These are phyloP conservation scores for Montipora capricornis DNA, from an alignment of 64 coral and sea anemone genomes.

Conservation along the genomic window DNA sequence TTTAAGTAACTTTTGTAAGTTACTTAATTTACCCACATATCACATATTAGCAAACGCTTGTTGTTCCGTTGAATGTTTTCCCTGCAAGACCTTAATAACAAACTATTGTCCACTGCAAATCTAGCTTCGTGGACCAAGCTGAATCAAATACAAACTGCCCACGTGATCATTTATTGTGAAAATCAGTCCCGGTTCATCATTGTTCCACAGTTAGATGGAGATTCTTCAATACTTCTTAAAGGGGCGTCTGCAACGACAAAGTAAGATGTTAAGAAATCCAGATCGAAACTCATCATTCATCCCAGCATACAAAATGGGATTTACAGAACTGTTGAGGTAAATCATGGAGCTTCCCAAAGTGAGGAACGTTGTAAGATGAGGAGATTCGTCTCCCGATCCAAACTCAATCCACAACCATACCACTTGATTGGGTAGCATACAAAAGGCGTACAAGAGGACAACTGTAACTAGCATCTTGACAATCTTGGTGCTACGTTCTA, in stretches of 20 bases:
- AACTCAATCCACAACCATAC: constrained; percentile 93
- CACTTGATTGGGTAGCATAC: constrained; percentile 87
- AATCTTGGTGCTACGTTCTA: constrained; percentile 86
- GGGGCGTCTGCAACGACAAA: constrained; percentile 19
- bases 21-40: too few relatives aligned
- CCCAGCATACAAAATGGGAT: constrained; percentile 88
- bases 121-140: too few relatives aligned
- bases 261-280: constrained; percentile 70
- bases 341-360: constrained; percentile 81
- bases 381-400: constrained; percentile 60
- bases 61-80: too few relatives aligned
- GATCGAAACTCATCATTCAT: constrained; percentile 95
- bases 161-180: too few relatives aligned
- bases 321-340: constrained; percentile 86
- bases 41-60: too few relatives aligned
- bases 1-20: too few relatives aligned
- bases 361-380: constrained; percentile 15
- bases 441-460: constrained; percentile 76
- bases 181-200: background rate
- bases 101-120: too few relatives aligned
- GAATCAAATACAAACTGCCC: too few relatives aligned
- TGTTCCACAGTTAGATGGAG: background rate
- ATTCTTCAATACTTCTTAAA: background rate
- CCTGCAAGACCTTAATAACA: too few relatives aligned
- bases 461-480: constrained; percentile 88